Conservation (phyloP, 2,113 vertebrate species). For the Pollachius pollachius region DNA sequence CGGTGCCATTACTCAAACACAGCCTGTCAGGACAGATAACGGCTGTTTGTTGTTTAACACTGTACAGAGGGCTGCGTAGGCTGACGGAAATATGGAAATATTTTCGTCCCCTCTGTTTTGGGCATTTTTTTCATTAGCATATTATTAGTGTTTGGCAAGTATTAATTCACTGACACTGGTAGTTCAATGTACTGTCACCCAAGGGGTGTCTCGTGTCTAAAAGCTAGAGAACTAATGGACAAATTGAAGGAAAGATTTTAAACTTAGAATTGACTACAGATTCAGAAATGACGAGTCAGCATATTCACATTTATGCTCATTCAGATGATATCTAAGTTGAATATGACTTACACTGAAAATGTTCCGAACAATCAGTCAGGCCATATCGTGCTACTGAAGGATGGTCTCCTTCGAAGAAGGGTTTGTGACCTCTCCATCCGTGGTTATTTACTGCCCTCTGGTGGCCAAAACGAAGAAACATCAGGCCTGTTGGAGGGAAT, state of each 20-base stretch:
- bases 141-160: constrained; percentile 12
- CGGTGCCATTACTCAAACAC: constrained; percentile 54
- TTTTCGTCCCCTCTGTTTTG: constrained; percentile 1
- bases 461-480: constrained; percentile 36
- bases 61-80: constrained; percentile 40
- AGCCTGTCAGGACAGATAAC: constrained; percentile 55
- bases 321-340: constrained; percentile 4
- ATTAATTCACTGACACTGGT: constrained; percentile 3
- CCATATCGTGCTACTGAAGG: constrained; percentile 4
- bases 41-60: constrained; percentile 60
- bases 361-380: constrained; percentile 7
- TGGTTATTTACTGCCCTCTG: constrained; percentile 60
- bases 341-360: constrained; percentile 23
- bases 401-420: constrained; percentile 7
- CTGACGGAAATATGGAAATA: constrained; percentile 41
- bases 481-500: neutral
- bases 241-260: too few relatives aligned
- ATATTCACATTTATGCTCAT: constrained; percentile 24
- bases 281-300: constrained; percentile 25
- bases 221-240: too few relatives aligned
- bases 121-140: neutral
- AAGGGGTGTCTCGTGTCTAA: too few relatives aligned
- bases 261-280: constrained; percentile 6
- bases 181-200: too few relatives aligned
- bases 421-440: constrained; percentile 8